Evolutionary conservation across 2,797 vertebrate species (phyloP).

Genomic region (Hozukius guyotensis): DNA sequence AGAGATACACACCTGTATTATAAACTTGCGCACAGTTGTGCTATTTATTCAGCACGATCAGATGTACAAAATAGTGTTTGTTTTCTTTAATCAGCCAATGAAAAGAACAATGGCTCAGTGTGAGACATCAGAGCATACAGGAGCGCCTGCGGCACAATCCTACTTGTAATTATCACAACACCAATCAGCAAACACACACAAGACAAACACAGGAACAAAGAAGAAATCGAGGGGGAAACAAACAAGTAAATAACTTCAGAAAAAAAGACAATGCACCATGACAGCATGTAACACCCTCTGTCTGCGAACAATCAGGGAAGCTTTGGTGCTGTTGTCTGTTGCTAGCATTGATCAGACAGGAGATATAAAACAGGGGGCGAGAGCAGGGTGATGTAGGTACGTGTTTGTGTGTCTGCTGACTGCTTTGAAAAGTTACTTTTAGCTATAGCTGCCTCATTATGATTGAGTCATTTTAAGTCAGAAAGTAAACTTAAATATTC

Average conservation of each 20-base stretch:
- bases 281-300: conserved; percentile 58
- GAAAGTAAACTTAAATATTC: conserved; percentile 7
- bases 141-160: conserved; percentile 62
- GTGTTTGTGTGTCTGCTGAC: neutral
- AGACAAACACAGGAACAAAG: conserved; percentile 68
- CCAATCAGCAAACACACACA: conserved; percentile 68
- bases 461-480: conserved; percentile 23
- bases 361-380: conserved; percentile 40
- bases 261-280: conserved; percentile 51
- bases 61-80: conserved; percentile 56
- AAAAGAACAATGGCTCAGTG: conserved; percentile 67
- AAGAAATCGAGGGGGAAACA: conserved; percentile 50
- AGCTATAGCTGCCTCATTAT: conserved; percentile 36
- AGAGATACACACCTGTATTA: neutral
- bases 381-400: neutral
- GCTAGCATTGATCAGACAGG: conserved; percentile 55
- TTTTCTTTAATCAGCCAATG: conserved; percentile 73
- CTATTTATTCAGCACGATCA: conserved; percentile 46
- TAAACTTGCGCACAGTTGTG: conserved; percentile 11
- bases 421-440: conserved; percentile 44
- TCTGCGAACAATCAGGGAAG: conserved; percentile 49
- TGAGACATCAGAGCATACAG: conserved; percentile 64
- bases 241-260: conserved; percentile 68
- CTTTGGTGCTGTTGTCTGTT: conserved; percentile 56
- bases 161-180: conserved; percentile 74